Conservation (phyloP, 1,140 invertebrate genomes). For the Oscheius sp. region DNA sequence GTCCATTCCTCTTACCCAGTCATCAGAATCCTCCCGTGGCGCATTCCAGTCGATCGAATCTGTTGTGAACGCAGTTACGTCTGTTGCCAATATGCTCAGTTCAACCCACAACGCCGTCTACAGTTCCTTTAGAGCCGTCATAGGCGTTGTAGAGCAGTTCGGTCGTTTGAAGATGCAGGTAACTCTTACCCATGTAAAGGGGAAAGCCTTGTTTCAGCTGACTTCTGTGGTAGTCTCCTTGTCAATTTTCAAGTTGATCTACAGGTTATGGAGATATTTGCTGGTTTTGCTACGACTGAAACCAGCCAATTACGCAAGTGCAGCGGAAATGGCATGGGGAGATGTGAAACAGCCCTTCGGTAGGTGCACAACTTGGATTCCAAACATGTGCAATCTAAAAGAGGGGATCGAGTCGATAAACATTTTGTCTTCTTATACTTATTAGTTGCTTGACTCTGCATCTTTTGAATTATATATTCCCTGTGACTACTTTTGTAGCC, state of each 20-base stretch:
- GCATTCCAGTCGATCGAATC: constrained; percentile 92
- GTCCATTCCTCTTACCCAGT: constrained; percentile 76
- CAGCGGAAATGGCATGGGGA: constrained; percentile 45
- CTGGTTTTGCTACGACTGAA: constrained; percentile 47
- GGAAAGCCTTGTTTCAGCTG: constrained; percentile 35
- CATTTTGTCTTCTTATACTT: too few relatives aligned
- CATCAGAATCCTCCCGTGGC: constrained; percentile 82
- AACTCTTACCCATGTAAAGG: constrained; percentile 70
- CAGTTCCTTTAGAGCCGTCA: constrained; percentile 86
- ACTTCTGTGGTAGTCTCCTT: constrained; percentile 40
- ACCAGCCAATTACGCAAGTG: constrained; percentile 51
- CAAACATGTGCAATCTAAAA: too few relatives aligned
- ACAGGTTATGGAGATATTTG: constrained; percentile 46
- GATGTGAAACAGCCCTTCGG: constrained; percentile 26
- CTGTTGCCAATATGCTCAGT: constrained; percentile 91
- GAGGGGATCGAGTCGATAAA: too few relatives aligned
- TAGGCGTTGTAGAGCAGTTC: constrained; percentile 91
- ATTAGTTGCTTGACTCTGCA: too few relatives aligned
- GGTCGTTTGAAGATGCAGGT: constrained; percentile 77
- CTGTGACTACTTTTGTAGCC: too few relatives aligned
- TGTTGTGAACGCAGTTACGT: constrained; percentile 82
- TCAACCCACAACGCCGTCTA: constrained; percentile 91
- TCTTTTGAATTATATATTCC: too few relatives aligned
- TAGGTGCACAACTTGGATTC: constrained; percentile 8
- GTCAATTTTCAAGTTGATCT: constrained; percentile 41